These are phyloP conservation scores for Siniperca scherzeri DNA, from an alignment of 2,797 vertebrate genomes.

Conservation along the genomic window DNA sequence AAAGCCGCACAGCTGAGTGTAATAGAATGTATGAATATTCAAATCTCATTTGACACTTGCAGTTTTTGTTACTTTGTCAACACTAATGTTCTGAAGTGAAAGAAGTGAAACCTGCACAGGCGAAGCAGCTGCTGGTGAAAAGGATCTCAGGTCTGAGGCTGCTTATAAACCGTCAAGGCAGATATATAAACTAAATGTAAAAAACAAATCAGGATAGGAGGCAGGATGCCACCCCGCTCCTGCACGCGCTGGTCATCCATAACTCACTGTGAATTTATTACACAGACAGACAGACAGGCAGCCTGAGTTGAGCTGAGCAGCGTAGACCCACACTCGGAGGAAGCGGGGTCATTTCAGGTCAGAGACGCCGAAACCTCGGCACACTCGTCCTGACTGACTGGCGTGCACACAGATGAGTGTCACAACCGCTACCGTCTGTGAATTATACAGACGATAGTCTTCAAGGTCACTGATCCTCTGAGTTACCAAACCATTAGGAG, in stretches of 20 bases:
- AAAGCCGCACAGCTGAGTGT: conserved; percentile 37
- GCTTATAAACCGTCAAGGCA: conserved; percentile 41
- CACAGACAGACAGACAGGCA: conserved; percentile 46
- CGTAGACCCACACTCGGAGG: conserved; percentile 36
- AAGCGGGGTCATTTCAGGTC: conserved; percentile 67
- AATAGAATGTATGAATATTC: conserved; percentile 48
- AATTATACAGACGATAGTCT: conserved; percentile 61
- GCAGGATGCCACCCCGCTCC: conserved; percentile 51
- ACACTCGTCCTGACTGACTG: conserved; percentile 55
- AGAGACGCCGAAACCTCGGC: conserved; percentile 57
- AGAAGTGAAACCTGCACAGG: conserved; percentile 37
- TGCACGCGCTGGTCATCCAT: conserved; percentile 58
- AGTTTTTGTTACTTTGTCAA: conserved; percentile 52
- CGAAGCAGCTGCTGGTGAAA: conserved; percentile 33
- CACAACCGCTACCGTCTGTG: conserved; percentile 65
- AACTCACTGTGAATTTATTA: conserved; percentile 64
- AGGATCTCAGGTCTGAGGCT: conserved; percentile 26
- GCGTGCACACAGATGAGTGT: conserved; percentile 64
- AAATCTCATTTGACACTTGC: conserved; percentile 50
- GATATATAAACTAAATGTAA: conserved; percentile 43
- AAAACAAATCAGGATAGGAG: conserved; percentile 50
- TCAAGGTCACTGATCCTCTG: conserved; percentile 74
- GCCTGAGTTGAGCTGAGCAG: conserved; percentile 31
- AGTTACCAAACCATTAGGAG: conserved; percentile 69
- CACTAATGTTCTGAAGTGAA: conserved; percentile 12